Conservation (phyloP, 2,113 vertebrate genomes). For the Azemiops feae region DNA sequence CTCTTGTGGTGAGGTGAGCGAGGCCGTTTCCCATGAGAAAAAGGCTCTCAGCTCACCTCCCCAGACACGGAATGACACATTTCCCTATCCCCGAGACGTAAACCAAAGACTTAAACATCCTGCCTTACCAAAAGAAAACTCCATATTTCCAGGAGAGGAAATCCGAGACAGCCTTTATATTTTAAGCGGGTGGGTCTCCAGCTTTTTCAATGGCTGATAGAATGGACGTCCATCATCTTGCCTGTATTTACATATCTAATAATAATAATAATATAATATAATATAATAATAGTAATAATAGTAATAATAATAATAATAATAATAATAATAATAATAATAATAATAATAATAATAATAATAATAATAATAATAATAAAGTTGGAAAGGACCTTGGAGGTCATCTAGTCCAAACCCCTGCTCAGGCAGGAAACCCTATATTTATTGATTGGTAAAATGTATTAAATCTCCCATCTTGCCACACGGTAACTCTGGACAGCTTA, state of each 20-base stretch:
- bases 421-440: neutral
- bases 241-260: neutral
- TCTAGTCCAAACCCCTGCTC: too few species aligned
- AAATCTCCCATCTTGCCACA: neutral
- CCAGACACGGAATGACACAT: slow-evolving; percentile 48
- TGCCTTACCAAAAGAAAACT: neutral
- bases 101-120: neutral
- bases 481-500: neutral
- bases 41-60: slow-evolving; percentile 58
- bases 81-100: slow-evolving; percentile 16
- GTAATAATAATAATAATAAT: too few species aligned
- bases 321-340: too few species aligned
- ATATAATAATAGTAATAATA: too few species aligned
- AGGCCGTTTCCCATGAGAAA: slow-evolving; percentile 66
- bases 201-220: neutral
- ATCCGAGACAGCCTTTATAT: neutral
- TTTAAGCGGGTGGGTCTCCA: neutral
- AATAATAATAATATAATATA: too few species aligned
- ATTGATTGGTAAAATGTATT: neutral
- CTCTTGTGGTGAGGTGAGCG: slow-evolving; percentile 37
- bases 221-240: neutral
- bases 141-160: neutral
- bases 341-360: too few species aligned
- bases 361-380: too few species aligned
- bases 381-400: too few species aligned